Evolutionary conservation across 2,113 vertebrate genomes (phyloP), one percentile per base, ranked within the genome.

Genomic region (Protobothrops mucrosquamatus): DNA sequence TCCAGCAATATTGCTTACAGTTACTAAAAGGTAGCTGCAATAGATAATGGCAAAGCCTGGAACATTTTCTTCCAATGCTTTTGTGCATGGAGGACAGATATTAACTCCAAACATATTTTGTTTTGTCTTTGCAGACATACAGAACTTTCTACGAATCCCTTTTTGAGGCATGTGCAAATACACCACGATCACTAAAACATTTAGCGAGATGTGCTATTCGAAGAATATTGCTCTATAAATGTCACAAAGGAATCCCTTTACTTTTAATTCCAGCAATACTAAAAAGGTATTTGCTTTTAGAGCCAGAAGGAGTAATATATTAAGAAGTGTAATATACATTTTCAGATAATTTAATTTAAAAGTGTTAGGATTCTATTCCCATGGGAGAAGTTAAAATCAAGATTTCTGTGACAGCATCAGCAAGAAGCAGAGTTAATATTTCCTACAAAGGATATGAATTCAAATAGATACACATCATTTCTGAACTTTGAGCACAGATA

Each of bases 201-300:
- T 96, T 99, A 85, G 96, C 98, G 92, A 97, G 99, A 95, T 99
- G 99, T 92, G 97, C 98, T 59, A 97, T 99, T 96, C 98, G 99
- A 56, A 96, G 87, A 1, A 39, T 87, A 0, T 3, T 99, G 94
- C 94, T 92, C 5, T 93, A 93, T 87, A 97, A 96, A 93, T 99
- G 98, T 94, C 98, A 99, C 92, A 95, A 11, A 61, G 97, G 95
- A 6, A 97, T 99, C 26, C 95, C 98, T 26, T 94, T 96, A 90
- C 98, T 99, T 91, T 96, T 97, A 91, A 97, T 99, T 91, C 99
- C 99, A 0, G 3, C 85, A 7, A 90, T 96, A 22, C 93, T 99
- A 95, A 98, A 99, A 97, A 98, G 97, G 92, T 99, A 99, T 94
- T 81, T 99, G 95, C 97, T 99, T 54, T 97, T 99, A 96, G 98